Evolutionary conservation across 2,797 vertebrate genomes (phyloP).

Genomic region (Lepus oiostolus): DNA sequence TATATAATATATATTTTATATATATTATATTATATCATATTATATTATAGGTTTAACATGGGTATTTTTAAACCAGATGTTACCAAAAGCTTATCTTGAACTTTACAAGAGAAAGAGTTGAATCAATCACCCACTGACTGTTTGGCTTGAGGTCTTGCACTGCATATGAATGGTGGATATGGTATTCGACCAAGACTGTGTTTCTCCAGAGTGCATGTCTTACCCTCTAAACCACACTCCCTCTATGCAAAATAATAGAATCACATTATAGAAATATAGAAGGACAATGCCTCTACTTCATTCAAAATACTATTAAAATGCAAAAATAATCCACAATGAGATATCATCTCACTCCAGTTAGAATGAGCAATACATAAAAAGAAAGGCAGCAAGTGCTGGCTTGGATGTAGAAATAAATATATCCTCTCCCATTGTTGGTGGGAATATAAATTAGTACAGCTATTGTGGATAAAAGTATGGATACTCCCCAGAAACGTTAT

Average conservation of each 20-base stretch:
- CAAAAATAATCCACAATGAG: no score
- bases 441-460: no score
- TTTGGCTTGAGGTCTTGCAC: background rate
- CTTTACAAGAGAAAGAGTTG: background rate
- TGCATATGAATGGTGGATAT: background rate
- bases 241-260: background rate
- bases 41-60: background rate
- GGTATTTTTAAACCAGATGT: conserved; percentile 44
- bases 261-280: background rate
- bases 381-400: no score
- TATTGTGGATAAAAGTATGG: no score
- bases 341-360: no score
- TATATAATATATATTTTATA: no score
- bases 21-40: background rate
- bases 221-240: background rate
- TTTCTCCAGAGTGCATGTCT: background rate
- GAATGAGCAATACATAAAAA: no score
- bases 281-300: background rate
- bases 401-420: no score
- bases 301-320: background rate
- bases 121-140: conserved; percentile 47
- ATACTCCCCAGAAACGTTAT: no score
- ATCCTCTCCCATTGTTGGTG: no score
- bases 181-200: background rate
- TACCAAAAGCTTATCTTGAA: background rate